Percentiles rank a stretch among this genome's conserved stretches.
These are phyloP conservation scores for Ctenopoma kingsleyae DNA, from an alignment of 2,797 vertebrate genomes.

Conservation along the genomic window DNA sequence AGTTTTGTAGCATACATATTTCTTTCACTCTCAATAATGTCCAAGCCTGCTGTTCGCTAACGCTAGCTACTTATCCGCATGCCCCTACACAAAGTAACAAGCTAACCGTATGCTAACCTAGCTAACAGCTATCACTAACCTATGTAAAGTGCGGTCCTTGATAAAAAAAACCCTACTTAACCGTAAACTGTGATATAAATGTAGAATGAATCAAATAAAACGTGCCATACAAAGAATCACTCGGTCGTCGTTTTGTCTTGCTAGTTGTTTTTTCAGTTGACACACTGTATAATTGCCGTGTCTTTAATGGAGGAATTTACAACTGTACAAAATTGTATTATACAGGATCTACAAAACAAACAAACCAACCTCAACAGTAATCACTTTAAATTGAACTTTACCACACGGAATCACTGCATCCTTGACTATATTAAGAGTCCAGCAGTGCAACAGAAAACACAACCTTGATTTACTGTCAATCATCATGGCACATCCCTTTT, in stretches of 20 bases:
- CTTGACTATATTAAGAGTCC: not conserved
- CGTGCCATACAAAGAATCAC: not conserved
- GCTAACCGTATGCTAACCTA: not conserved
- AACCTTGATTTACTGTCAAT: conserved; percentile 26
- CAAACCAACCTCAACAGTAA: not conserved
- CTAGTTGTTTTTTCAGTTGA: not conserved
- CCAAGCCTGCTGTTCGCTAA: not conserved
- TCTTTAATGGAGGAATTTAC: conserved; percentile 82
- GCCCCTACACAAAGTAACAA: fast-evolving
- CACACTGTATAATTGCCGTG: conserved; percentile 21
- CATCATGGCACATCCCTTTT: conserved; percentile 62
- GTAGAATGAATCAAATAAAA: fast-evolving
- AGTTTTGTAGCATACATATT: too few relatives aligned
- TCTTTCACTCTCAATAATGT: not conserved
- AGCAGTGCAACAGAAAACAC: conserved; percentile 11
- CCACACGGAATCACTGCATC: conserved; percentile 8
- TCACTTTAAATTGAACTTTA: not conserved
- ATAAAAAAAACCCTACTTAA: too few relatives aligned
- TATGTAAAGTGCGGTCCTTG: too few relatives aligned
- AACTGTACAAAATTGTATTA: conserved; percentile 84
- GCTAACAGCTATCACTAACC: not conserved
- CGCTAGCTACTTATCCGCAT: too few relatives aligned
- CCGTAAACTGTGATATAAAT: not conserved
- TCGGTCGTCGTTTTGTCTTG: not conserved
- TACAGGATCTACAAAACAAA: conserved; percentile 75